Conservation (phyloP, 1,140 invertebrate genomes). For the Meloidogyne exigua region DNA sequence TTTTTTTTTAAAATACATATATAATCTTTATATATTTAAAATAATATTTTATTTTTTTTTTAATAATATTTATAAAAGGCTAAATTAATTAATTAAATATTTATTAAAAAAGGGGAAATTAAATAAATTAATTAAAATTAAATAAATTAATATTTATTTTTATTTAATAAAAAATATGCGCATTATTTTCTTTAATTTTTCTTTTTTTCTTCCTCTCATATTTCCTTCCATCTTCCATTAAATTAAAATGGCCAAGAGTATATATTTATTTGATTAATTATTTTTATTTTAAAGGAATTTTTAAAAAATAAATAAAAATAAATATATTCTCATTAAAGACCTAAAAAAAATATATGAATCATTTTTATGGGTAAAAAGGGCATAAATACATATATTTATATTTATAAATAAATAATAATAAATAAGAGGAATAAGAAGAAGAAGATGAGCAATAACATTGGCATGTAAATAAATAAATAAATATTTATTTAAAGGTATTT, state of each 20-base stretch:
- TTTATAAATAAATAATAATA: neutral
- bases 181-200: too few relatives aligned
- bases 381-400: neutral
- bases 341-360: neutral
- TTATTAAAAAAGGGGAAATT: too few relatives aligned
- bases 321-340: too few relatives aligned
- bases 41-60: too few relatives aligned
- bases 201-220: neutral
- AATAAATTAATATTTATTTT: too few relatives aligned
- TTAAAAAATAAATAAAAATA: neutral
- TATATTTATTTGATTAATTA: constrained; percentile 6
- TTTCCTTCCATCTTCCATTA: neutral
- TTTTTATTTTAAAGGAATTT: neutral
- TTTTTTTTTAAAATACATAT: neutral
- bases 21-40: too few relatives aligned
- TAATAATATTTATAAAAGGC: neutral
- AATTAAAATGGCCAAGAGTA: neutral
- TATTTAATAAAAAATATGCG: too few relatives aligned
- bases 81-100: too few relatives aligned
- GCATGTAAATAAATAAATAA: neutral
- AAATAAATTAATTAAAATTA: too few relatives aligned
- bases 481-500: too few relatives aligned
- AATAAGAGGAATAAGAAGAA: neutral
- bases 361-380: neutral
- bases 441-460: neutral